These are phyloP conservation scores for Bathybates hornii DNA, from an alignment of 2,113 vertebrate species.

Conservation along the genomic window DNA sequence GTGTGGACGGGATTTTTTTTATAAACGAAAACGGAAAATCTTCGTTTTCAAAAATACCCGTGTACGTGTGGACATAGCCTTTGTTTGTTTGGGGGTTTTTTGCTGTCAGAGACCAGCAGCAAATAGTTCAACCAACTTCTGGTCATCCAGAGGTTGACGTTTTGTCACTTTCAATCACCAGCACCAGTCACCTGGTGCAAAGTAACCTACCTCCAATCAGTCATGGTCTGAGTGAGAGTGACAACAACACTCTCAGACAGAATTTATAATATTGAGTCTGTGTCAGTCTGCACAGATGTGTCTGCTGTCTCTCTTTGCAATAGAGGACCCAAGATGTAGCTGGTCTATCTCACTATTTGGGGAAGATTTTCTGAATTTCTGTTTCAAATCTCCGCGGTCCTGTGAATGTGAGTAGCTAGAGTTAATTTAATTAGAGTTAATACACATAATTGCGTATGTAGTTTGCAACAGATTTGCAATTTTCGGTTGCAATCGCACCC, in stretches of 20 bases:
- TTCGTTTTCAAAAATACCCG: too few relatives aligned
- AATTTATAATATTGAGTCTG: neutral
- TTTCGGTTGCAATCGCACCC: neutral
- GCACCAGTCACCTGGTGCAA: neutral
- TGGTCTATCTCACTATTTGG: neutral
- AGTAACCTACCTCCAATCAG: neutral
- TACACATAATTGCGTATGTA: neutral
- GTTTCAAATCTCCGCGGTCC: neutral
- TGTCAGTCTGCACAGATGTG: neutral
- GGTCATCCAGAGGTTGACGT: neutral
- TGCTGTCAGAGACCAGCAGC: neutral
- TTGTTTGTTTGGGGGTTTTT: accelerated
- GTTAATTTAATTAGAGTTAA: neutral
- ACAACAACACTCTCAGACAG: neutral
- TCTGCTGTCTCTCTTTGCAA: neutral
- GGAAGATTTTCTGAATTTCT: neutral
- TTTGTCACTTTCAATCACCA: neutral
- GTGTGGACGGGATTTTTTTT: too few relatives aligned
- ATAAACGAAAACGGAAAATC: too few relatives aligned
- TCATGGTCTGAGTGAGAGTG: neutral
- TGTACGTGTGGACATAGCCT: neutral
- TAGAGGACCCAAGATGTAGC: neutral
- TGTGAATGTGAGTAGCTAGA: neutral
- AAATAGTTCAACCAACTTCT: neutral
- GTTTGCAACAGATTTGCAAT: neutral